Evolutionary conservation across 1,140 invertebrate genomes (phyloP), one percentile per base, ranked within the genome.

Genomic region (Pantala flavescens): DNA sequence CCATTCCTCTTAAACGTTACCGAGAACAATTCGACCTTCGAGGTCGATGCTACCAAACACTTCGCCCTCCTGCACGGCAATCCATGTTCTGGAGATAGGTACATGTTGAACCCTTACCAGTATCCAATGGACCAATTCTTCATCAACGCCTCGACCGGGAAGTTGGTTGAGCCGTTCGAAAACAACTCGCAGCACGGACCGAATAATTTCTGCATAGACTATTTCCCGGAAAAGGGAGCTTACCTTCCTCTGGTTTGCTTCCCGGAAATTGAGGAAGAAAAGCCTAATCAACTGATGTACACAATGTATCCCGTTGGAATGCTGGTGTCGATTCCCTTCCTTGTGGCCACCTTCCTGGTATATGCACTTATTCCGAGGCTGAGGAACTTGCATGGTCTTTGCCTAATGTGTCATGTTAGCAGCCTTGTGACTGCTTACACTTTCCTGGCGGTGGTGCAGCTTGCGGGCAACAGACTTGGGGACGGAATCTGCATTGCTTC

Each of bases 371-470:
- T 92, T 43, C 88, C 88, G 0, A 90, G 92, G 73, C 80, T 91
- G 23, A 79, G 87, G 12, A 93, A 91, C 80, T 83, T 92, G 16
- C 91, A 92, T 75, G 90, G 91, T 0, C 87, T 88, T 80, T 90
- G 88, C 0, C 80, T 92, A 7, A 90, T 92, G 86, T 89, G 88
- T 75, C 91, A 92, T 78, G 87, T 91, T 0, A 80, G 84, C 5
- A 86, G 86, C 0, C 82, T 93, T 0, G 81, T 89, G 43, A 77
- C 86, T 0, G 88, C 87, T 0, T 92, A 90, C 78, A 78, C 84
- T 0, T 84, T 86, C 43, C 80, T 91, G 9, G 83, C 84, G 0
- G 81, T 86, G 19, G 81, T 87, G 7, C 85, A 88, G 73, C 78
- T 90, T 5, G 82, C 24, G 16, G 42, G 70, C 2, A 21, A 77